Base-by-base conservation (phyloP, 1,140 invertebrate species). In the Drosophila ambigua region DNA sequence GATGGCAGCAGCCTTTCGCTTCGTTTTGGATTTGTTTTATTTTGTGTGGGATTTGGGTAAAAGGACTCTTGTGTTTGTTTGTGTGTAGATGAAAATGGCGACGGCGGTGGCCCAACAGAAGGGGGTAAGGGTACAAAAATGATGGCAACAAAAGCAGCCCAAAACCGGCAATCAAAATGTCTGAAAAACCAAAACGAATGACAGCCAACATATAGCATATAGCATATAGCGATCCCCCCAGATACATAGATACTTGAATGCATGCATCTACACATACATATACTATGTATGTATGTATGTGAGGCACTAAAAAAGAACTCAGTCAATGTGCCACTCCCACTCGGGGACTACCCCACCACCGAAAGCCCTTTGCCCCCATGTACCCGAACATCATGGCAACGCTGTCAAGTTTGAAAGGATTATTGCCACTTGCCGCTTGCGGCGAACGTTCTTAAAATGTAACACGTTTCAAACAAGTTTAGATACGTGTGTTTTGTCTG, bases 391-490 rank as follows among this genome's bases (percentile, higher is more conserved):
- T 85, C 73, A 72, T 85, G 82, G 81, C 82, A 87, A 76, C 77
- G 65, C 83, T 87, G 82, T 87, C 82, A 87, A 69, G 84, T 87
- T 87, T 72, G 58, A 87, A 87, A 87, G 83, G 82, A 87, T 87
- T 87, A 88, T 87, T 88, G 82, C 82, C 78, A 85, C 82, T 87
- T 87, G 83, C 83, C 82, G 79, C 79, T 82, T 77, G 83, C 75
- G 78, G 82, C 83, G 83, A 76, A 79, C 82, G 82, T 88, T 87
- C 82, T 87, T 88, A 87, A 88, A 77, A 88, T 87, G 82, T 87
- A 87, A 87, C 82, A 87, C 83, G 82, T 88, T 88, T 87, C 74
- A 87, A 87, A 87, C 82, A 87, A 87, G 82, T 87, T 87, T 87
- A 87, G 82, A 88, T 88, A 85, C 81, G 81, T 85, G 82, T 71